phyloP scores from a whole-genome alignment of 2,888 invertebrate species.

The Noctua pronuba region DNA sequence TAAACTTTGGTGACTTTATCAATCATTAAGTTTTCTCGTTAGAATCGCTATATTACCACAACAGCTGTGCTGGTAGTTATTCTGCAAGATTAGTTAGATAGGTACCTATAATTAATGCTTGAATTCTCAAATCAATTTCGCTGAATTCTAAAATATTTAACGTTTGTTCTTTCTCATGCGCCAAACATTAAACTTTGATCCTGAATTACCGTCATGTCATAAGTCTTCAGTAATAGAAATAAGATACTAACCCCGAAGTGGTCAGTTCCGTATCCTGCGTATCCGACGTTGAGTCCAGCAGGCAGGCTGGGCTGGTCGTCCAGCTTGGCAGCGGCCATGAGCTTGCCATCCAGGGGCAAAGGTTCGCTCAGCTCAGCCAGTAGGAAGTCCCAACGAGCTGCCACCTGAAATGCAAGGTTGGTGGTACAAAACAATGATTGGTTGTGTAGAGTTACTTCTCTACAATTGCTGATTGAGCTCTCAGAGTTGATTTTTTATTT shows the following conservation, averaged over 20 bases:
- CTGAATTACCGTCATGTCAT: background rate
- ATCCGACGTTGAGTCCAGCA: slow-evolving; percentile 75
- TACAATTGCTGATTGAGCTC: too few relatives aligned
- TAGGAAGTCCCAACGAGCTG: slow-evolving; percentile 85
- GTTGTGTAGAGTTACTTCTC: too few relatives aligned
- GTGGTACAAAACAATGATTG: slow-evolving; percentile 1
- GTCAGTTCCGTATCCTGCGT: slow-evolving; percentile 85
- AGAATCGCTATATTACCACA: background rate
- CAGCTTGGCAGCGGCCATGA: slow-evolving; percentile 78
- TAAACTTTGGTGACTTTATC: slow-evolving; percentile 14
- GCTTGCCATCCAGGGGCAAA: slow-evolving; percentile 78
- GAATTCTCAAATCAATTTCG: background rate
- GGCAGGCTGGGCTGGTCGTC: slow-evolving; percentile 70
- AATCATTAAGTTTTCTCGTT: background rate
- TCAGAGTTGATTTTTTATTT: too few relatives aligned
- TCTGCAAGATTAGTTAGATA: background rate
- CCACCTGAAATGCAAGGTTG: slow-evolving; percentile 74
- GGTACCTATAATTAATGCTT: background rate
- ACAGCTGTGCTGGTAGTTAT: background rate
- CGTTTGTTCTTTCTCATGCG: background rate
- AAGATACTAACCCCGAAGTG: slow-evolving; percentile 79
- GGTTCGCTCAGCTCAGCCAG: slow-evolving; percentile 83
- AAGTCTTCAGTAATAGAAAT: background rate
- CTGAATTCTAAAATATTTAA: background rate
- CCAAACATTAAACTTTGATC: background rate